These are phyloP conservation scores for Trisateles emortualis DNA, from an alignment of 2,888 invertebrate genomes.

Conservation along the genomic window DNA sequence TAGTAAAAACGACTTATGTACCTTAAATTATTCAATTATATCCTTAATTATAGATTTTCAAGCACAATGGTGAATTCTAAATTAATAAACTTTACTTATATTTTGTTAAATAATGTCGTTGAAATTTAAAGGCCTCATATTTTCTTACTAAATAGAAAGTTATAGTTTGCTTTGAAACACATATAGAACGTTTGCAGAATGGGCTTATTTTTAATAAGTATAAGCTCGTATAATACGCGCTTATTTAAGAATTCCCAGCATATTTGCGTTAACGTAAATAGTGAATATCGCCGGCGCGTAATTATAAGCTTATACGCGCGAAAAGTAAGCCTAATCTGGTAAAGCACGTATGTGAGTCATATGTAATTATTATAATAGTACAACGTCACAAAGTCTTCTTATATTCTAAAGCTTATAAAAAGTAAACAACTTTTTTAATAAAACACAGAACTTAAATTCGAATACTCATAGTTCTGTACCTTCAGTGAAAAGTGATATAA, in stretches of 20 bases:
- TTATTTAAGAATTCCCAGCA: no score
- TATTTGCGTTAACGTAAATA: no score
- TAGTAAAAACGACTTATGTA: conserved; percentile 34
- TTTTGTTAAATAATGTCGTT: conserved; percentile 21
- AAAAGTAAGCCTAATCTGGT: background rate
- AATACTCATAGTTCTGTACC: conserved; percentile 48
- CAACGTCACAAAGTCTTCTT: conserved; percentile 5
- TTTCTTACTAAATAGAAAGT: conserved; percentile 6
- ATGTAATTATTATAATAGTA: background rate
- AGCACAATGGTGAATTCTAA: conserved; percentile 42
- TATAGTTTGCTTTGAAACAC: background rate
- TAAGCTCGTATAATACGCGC: no score
- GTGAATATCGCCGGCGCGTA: no score
- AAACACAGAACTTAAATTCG: conserved; percentile 13
- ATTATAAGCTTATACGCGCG: background rate
- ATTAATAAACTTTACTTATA: conserved; percentile 20
- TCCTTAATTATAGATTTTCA: conserved; percentile 41
- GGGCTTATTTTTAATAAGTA: background rate
- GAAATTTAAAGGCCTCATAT: conserved; percentile 3
- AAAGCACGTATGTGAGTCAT: background rate
- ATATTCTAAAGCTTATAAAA: conserved; percentile 1
- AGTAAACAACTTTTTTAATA: conserved; percentile 7
- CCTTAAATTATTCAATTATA: conserved; percentile 41
- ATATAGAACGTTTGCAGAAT: background rate
- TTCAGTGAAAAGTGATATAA: no score